Evolutionary conservation across 1,140 invertebrate species (phyloP).

Genomic region (Magallana angulata): DNA sequence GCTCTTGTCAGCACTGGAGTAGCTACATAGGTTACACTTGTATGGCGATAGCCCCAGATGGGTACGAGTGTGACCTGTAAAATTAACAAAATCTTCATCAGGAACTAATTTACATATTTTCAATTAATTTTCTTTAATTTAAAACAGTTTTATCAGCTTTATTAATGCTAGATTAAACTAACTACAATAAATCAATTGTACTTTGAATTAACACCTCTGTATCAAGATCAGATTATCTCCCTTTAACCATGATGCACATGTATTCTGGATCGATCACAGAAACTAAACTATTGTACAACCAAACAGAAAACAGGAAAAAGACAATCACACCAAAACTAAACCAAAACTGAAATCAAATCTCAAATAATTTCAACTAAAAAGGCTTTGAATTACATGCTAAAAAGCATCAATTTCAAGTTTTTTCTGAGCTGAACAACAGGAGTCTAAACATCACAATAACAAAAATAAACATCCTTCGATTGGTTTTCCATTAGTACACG

Average conservation of each 20-base stretch:
- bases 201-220: neutral
- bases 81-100: neutral
- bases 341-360: neutral
- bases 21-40: slow-evolving; percentile 75
- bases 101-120: no score
- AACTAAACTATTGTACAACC: neutral
- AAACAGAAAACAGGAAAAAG: neutral
- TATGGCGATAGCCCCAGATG: slow-evolving; percentile 81
- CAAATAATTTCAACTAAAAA: neutral
- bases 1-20: slow-evolving; percentile 81
- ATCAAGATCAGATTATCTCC: neutral
- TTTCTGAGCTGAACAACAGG: neutral
- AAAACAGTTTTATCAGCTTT: neutral
- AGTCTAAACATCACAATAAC: neutral
- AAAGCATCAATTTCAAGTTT: neutral
- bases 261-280: neutral
- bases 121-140: no score
- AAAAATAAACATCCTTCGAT: neutral
- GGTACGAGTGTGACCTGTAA: slow-evolving; percentile 87
- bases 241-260: slow-evolving; percentile 35
- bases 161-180: neutral
- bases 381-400: neutral
- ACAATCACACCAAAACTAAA: slow-evolving; percentile 10
- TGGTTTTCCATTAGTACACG: no score
- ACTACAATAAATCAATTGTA: neutral